Percentiles rank a stretch among this genome's conserved stretches.
Evolutionary conservation across 2,797 vertebrate genomes (phyloP).

Genomic region (Anguilla marmorata): DNA sequence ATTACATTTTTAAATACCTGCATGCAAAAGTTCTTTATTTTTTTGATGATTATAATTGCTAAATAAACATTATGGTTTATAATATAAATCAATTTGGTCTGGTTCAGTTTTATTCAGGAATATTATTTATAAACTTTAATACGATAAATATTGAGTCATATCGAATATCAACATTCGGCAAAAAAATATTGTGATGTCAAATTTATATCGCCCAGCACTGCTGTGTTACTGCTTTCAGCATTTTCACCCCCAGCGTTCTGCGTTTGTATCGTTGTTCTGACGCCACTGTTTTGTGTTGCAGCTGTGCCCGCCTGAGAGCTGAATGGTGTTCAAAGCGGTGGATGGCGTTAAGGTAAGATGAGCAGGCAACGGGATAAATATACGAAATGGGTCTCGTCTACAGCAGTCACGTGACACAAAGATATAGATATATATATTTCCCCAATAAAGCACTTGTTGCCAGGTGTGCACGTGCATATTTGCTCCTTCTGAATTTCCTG

Average conservation of each 20-base stretch:
- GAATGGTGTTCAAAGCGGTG: slow-evolving; percentile 62
- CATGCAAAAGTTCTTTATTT: neutral
- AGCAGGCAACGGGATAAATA: neutral
- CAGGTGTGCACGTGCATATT: no score
- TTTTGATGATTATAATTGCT: neutral
- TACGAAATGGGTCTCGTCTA: no score
- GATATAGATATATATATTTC: no score
- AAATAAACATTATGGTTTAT: neutral
- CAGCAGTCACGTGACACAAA: no score
- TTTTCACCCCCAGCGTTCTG: no score
- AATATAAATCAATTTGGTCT: no score
- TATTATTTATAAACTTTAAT: neutral
- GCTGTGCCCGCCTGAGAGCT: slow-evolving; percentile 53
- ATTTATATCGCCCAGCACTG: no score
- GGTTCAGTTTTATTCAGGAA: neutral
- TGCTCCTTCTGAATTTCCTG: no score
- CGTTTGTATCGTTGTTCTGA: slow-evolving; percentile 4
- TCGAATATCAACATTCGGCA: no score
- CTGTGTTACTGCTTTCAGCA: no score
- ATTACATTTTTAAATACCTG: neutral
- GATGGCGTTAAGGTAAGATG: slow-evolving; percentile 58
- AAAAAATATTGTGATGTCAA: neutral
- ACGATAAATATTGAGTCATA: neutral
- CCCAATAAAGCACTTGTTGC: no score
- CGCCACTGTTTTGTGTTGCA: slow-evolving; percentile 38